These are phyloP conservation scores for Brachionus rotundiformis DNA, from an alignment of 1,140 invertebrate species.

Conservation along the genomic window DNA sequence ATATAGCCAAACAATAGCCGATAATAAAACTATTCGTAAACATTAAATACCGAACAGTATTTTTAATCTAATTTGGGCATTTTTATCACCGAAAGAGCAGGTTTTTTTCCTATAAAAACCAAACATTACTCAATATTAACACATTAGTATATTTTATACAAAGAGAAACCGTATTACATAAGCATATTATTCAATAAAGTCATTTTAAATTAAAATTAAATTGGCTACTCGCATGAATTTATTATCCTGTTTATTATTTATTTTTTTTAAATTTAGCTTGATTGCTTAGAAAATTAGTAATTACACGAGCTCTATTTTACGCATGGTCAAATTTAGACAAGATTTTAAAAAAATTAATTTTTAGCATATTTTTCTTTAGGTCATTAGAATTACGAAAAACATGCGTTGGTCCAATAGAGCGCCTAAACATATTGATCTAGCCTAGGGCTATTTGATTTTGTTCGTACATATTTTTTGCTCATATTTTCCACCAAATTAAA, in stretches of 20 bases:
- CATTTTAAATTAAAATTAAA: neutral
- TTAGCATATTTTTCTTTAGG: constrained; percentile 9
- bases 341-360: constrained; percentile 14
- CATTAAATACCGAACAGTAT: neutral
- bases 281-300: neutral
- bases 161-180: neutral
- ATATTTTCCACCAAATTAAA: neutral
- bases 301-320: neutral
- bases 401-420: constrained; percentile 25
- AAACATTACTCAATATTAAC: neutral
- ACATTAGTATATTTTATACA: constrained; percentile 11
- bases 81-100: neutral
- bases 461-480: constrained; percentile 26
- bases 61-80: constrained; percentile 1
- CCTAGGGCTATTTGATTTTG: constrained; percentile 16
- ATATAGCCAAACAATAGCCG: neutral
- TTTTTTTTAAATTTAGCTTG: neutral
- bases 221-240: neutral
- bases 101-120: constrained; percentile 4
- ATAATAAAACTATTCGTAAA: constrained; percentile 40
- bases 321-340: neutral
- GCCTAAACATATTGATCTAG: neutral
- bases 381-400: neutral
- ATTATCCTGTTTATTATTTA: neutral
- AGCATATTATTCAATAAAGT: neutral